A percentile compares a stretch with the other conserved stretches of the same genome.
Conservation (phyloP, 2,888 invertebrate species). For the Eupithecia subumbrata region DNA sequence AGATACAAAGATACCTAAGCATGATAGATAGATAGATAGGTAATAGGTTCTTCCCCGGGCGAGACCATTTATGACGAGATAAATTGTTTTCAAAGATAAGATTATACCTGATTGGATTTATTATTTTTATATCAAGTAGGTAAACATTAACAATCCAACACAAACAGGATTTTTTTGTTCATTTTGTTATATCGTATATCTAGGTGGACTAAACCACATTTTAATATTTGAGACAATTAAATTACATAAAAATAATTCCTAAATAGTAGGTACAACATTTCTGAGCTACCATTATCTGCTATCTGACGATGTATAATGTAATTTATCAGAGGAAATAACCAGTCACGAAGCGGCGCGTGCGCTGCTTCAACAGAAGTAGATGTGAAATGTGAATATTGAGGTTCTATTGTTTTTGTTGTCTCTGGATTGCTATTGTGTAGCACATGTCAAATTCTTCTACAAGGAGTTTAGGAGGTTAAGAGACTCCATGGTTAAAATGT, state of each 20-base stretch:
- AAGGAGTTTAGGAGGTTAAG: background rate
- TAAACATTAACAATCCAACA: background rate
- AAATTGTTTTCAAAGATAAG: background rate
- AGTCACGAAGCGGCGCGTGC: constrained; percentile 14
- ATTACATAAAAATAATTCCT: background rate
- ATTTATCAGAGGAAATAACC: constrained; percentile 6
- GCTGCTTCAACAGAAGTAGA: background rate
- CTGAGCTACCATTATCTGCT: background rate
- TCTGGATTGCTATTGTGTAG: background rate
- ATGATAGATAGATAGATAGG: background rate
- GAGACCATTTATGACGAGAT: background rate
- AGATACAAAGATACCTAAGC: background rate
- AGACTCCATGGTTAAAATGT: background rate
- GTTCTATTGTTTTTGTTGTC: background rate
- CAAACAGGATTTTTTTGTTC: no score
- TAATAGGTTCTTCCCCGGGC: background rate
- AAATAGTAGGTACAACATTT: background rate
- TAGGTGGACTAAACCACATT: no score
- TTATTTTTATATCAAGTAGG: no score
- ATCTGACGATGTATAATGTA: constrained; percentile 5
- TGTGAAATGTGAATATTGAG: constrained; percentile 5
- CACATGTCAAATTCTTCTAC: background rate
- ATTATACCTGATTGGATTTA: no score
- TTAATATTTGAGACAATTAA: background rate
- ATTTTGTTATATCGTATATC: no score